Evolutionary conservation across 2,797 vertebrate genomes (phyloP).

Genomic region (Babyrousa celebensis): DNA sequence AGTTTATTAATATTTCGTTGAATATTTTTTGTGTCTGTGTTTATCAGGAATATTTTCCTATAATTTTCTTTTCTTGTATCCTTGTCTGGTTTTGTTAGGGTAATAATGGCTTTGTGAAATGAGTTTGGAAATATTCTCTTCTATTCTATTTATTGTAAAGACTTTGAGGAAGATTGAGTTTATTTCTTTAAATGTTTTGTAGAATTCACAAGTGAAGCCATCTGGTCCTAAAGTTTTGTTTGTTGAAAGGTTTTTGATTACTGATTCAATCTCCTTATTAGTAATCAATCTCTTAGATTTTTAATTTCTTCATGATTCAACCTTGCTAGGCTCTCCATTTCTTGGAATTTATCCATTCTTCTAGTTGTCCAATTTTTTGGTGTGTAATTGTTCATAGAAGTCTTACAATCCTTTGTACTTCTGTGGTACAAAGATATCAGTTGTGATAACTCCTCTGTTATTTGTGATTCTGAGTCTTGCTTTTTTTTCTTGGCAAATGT

Average conservation of each 20-base stretch:
- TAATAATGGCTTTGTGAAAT: not conserved
- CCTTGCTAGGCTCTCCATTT: not conserved
- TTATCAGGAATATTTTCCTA: not conserved
- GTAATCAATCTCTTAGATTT: not conserved
- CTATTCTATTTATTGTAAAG: not conserved
- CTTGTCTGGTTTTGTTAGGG: too few species aligned
- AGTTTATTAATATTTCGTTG: not conserved
- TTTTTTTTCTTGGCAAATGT: not conserved
- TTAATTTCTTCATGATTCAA: not conserved
- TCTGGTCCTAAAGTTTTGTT: not conserved
- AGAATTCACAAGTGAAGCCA: not conserved
- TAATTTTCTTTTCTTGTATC: not conserved
- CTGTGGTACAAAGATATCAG: not conserved
- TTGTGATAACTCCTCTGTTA: not conserved
- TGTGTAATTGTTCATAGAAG: not conserved
- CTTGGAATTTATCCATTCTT: not conserved
- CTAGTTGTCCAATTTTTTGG: not conserved
- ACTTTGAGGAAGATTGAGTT: not conserved
- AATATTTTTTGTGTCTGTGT: not conserved
- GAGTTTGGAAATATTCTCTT: not conserved
- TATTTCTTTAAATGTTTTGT: slow-evolving; percentile 26
- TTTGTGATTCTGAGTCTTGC: not conserved
- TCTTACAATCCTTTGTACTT: not conserved
- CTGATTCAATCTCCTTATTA: not conserved
- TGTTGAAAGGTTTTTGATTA: not conserved